A percentile compares a stretch with the other conserved stretches of the same genome.
These are phyloP conservation scores for Nasonia oneida DNA, from an alignment of 2,888 invertebrate genomes.

Conservation along the genomic window DNA sequence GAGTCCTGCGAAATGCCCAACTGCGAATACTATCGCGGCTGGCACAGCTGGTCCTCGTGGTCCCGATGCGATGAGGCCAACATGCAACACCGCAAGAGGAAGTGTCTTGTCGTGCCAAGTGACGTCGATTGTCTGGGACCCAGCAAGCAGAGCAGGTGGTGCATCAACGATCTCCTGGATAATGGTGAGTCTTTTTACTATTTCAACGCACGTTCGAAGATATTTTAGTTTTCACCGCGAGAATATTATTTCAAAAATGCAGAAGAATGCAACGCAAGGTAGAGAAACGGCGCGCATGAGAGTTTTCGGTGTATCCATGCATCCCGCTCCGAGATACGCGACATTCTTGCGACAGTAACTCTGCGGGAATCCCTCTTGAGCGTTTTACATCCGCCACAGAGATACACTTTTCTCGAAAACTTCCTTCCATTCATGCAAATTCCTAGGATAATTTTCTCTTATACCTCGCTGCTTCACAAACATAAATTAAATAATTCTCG, in stretches of 20 bases:
- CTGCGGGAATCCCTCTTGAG: background rate
- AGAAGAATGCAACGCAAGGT: background rate
- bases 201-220: background rate
- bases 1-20: constrained; percentile 86
- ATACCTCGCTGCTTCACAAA: no score
- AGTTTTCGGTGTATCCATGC: background rate
- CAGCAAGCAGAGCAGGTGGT: constrained; percentile 85
- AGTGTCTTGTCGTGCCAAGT: constrained; percentile 82
- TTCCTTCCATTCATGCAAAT: no score
- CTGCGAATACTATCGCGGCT: constrained; percentile 86
- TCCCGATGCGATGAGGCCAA: constrained; percentile 84
- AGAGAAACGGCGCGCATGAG: background rate
- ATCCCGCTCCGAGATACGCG: background rate
- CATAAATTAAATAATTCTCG: background rate
- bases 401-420: no score
- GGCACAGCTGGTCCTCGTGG: constrained; percentile 90
- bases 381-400: no score
- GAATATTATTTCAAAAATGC: background rate
- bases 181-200: constrained; percentile 71
- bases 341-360: background rate
- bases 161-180: constrained; percentile 77
- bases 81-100: constrained; percentile 86
- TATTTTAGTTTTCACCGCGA: background rate
- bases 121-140: constrained; percentile 85
- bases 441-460: no score